Evolutionary conservation across 2,888 invertebrate species (phyloP), one percentile per base, ranked within the genome.

Genomic region (Phorcus lineatus): DNA sequence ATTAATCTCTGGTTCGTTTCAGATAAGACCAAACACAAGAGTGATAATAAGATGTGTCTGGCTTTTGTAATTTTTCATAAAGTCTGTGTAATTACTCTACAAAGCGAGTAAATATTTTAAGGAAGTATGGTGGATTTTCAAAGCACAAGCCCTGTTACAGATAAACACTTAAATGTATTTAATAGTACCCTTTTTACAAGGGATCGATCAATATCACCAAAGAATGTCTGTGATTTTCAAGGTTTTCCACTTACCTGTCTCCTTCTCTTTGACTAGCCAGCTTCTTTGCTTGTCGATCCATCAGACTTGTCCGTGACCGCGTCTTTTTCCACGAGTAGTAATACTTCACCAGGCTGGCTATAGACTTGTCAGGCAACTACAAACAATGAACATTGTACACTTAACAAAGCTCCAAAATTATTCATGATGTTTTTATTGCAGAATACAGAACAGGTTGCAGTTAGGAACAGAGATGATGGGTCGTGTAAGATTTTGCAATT

Each of bases 311-410:
- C 81, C 97, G 95, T 89, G 97, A 96, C 88, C 98, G 94, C 28
- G 97, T 97, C 93, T 99, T 99, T 93, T 99, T 99, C 99, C 99
- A 99, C 90, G 97, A 97, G 93, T 99, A 99, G 94, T 99, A 99
- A 93, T 98, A 98, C 94, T 98, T 98, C 0, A 99, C 98, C 90
- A 99, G 94, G 89, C 97, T 97, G 74, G 98, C 97, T 92, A 99
- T 98, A 74, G 97, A 96, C 94, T 99, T 99, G 93, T 99, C 99
- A 52, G 99, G 99, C 90, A 99, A 94, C 98, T 98, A 93, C 31
- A 94, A 85, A 79, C 78, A 22, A 80, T 31, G 24, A 81, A 40
- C 13, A 74, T 13, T 17, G 4, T 17, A 16, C 17, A 47, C 16
- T 4, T 6, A 74, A 17, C 74, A 36, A 74, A 6, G 13, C 40